Conservation (phyloP, 2,888 invertebrate species). For the Xestia sexstrigata region DNA sequence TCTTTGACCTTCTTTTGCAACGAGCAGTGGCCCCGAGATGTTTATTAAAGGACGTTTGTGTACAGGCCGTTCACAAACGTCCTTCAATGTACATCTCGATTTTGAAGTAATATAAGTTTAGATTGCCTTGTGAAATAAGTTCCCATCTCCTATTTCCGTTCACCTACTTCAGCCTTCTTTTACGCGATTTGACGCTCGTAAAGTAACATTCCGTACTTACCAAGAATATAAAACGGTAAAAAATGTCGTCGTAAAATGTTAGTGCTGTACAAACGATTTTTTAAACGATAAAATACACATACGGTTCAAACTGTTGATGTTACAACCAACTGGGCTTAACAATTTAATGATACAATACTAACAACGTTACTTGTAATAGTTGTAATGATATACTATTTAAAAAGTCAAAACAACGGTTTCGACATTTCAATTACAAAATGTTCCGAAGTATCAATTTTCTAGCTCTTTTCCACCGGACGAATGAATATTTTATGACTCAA, state of each 20-base stretch:
- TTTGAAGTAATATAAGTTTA: constrained; percentile 57
- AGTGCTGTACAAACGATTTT: constrained; percentile 14
- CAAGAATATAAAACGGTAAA: constrained; percentile 52
- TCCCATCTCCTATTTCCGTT: constrained; percentile 44
- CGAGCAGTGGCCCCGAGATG: constrained; percentile 3
- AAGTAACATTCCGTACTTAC: constrained; percentile 48
- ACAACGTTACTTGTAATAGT: not conserved
- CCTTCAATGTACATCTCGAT: too few relatives aligned
- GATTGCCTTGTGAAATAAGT: constrained; percentile 41
- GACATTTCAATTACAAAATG: constrained; percentile 1
- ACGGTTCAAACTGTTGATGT: constrained; percentile 9
- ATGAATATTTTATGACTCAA: constrained; percentile 37
- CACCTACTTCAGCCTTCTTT: constrained; percentile 47
- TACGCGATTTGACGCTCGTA: constrained; percentile 58
- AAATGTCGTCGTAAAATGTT: constrained; percentile 40
- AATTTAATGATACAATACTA: not conserved
- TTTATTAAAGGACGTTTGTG: not conserved
- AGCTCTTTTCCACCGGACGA: not conserved
- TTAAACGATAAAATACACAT: not conserved
- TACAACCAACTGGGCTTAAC: not conserved
- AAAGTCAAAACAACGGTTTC: not conserved
- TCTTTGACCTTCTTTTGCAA: constrained; percentile 20
- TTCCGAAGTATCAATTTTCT: constrained; percentile 8
- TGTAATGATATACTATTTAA: not conserved
- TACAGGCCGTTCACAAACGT: too few relatives aligned